Conservation (phyloP, 1,140 invertebrate genomes). For the Drosophila parvula region DNA sequence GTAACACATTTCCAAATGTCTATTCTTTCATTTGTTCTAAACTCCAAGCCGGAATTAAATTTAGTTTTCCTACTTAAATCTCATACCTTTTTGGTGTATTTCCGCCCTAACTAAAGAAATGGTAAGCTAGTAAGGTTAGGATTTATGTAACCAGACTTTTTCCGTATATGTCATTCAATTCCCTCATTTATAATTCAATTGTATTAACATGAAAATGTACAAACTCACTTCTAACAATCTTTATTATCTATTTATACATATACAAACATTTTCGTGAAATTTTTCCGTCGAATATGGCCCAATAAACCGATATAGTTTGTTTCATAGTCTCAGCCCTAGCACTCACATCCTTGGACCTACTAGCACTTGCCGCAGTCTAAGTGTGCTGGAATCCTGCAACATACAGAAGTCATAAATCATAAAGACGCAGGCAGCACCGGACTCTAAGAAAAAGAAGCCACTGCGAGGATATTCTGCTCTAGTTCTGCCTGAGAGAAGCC, state of each 20-base stretch:
- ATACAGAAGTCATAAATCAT: slow-evolving; percentile 64
- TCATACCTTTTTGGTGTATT: no score
- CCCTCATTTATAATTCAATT: no score
- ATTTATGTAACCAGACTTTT: no score
- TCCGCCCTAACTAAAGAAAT: no score
- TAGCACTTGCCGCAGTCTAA: slow-evolving; percentile 62
- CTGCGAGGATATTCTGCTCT: slow-evolving; percentile 67
- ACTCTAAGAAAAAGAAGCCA: slow-evolving; percentile 30
- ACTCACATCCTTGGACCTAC: slow-evolving; percentile 38
- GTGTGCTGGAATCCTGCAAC: slow-evolving; percentile 51
- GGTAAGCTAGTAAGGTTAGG: no score
- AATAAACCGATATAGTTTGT: slow-evolving; percentile 22
- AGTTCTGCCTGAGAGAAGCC: slow-evolving; percentile 56
- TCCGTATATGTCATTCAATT: no score
- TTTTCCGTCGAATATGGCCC: slow-evolving; percentile 16
- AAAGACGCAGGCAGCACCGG: slow-evolving; percentile 45
- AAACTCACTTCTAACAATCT: no score
- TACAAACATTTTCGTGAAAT: background rate
- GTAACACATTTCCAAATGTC: no score
- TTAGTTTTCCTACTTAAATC: no score
- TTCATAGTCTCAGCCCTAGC: slow-evolving; percentile 4
- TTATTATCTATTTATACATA: background rate
- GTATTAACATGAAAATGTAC: no score
- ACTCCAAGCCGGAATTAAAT: no score
- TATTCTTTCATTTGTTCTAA: no score